A percentile compares a stretch with the other conserved stretches of the same genome.
These are phyloP conservation scores for Pocillopora grandis DNA, from an alignment of 92 coral and sea anemone species.

Conservation along the genomic window DNA sequence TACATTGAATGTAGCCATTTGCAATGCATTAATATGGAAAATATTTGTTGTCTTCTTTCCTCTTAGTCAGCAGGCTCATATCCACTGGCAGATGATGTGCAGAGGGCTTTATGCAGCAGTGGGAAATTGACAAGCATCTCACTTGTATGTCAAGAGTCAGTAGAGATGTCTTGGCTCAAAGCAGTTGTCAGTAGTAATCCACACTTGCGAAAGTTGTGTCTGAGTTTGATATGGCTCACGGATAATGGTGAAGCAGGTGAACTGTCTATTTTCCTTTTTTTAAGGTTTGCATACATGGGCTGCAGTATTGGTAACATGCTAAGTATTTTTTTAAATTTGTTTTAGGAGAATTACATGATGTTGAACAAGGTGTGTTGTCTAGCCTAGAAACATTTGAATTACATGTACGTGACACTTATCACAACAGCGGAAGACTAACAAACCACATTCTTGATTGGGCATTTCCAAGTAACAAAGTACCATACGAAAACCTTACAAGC, in stretches of 20 bases:
- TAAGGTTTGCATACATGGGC: background rate
- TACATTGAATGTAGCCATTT: too few species aligned
- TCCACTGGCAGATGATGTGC: background rate
- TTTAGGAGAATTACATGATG: background rate
- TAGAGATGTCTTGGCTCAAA: slow-evolving; percentile 4
- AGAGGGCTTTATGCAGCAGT: background rate
- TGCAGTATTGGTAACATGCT: background rate
- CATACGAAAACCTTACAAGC: slow-evolving; percentile 12
- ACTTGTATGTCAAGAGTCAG: background rate
- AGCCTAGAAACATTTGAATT: background rate
- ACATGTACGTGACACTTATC: background rate
- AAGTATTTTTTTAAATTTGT: background rate
- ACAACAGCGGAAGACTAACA: background rate
- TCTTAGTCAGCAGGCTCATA: background rate
- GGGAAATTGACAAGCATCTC: slow-evolving; percentile 27
- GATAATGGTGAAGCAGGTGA: background rate
- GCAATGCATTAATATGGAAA: too few species aligned
- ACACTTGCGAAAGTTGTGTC: background rate
- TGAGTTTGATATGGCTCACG: background rate
- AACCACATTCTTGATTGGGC: background rate
- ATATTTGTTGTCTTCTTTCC: background rate
- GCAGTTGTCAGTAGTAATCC: slow-evolving; percentile 4
- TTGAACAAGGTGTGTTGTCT: background rate
- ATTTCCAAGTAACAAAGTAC: background rate
- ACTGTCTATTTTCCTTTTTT: background rate